Conservation (phyloP, 2,113 vertebrate species). For the Pomatostomus ruficeps region DNA sequence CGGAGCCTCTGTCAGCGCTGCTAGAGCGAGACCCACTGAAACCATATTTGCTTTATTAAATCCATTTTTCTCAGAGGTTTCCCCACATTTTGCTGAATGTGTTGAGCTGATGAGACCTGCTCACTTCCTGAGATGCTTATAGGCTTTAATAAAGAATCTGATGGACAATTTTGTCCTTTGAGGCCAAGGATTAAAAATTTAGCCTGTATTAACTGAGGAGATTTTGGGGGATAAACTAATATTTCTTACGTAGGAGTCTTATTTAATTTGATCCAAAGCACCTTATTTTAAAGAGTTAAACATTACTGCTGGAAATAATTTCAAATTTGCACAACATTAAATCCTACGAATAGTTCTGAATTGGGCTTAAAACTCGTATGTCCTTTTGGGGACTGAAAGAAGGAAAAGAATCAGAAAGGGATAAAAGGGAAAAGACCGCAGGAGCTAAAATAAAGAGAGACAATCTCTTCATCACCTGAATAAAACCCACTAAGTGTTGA, state of each 20-base stretch:
- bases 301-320: slow-evolving; percentile 46
- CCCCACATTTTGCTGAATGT: neutral
- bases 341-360: slow-evolving; percentile 31
- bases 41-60: neutral
- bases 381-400: slow-evolving; percentile 23
- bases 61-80: neutral
- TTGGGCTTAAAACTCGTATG: slow-evolving; percentile 47
- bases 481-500: slow-evolving; percentile 51
- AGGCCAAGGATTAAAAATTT: neutral
- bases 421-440: slow-evolving; percentile 36
- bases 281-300: slow-evolving; percentile 33
- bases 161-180: neutral
- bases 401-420: neutral
- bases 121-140: neutral
- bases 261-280: neutral
- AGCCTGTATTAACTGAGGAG: neutral
- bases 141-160: neutral
- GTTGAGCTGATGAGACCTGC: neutral
- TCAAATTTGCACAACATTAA: slow-evolving; percentile 36
- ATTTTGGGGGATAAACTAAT: neutral
- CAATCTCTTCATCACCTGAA: slow-evolving; percentile 64
- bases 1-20: neutral
- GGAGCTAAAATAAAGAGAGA: slow-evolving; percentile 43
- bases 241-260: neutral
- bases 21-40: neutral